Evolutionary conservation across 1,140 invertebrate species (phyloP), one percentile per base, ranked within the genome.

Genomic region (Panulirus ornatus): DNA sequence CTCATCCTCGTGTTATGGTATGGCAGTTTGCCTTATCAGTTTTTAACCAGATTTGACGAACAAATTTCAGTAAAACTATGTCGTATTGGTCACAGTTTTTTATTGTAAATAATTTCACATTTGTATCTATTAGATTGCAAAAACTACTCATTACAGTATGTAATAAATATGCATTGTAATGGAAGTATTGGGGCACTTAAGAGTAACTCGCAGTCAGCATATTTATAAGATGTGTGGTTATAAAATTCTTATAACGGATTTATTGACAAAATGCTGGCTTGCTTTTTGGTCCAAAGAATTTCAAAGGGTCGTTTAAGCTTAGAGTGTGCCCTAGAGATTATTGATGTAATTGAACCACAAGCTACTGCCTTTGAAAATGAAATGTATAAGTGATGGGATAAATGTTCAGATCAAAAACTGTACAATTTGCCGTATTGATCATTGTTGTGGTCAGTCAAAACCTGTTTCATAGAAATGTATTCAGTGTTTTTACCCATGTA

Each of bases 401-500:
- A n/a, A 36, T 66, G 38, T 84, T 36, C 44, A 84, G 58, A 51
- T 44, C 76, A 22, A 51, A 44, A 86, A 51, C 71, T 73, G 84
- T 76, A 86, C 42, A 30, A 86, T 76, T 40, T 63, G 51, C 36
- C 36, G 47, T 76, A 44, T 79, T 79, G 40, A 63, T 79, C 85
- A 81, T 88, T 88, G 85, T 70, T 79, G 75, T 88, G 84, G 58
- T 89, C 79, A 76, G 34, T 82, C 58, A 89, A 89, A 63, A 78
- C 38, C 71, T 38, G 30, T 73, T 73, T 54, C 79, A 81, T 82
- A 75, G 73, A 71, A 75, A 73, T 75, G 84, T 86, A 75, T 89
- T 89, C 36, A 81, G 36, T 89, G 86, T 84, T 90, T 89, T 84
- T 90, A 90, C 82, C 88, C 83, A 85, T 78, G 88, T 90, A 90